Evolutionary conservation across 2,797 vertebrate genomes (phyloP).

Genomic region (Gila robusta): DNA sequence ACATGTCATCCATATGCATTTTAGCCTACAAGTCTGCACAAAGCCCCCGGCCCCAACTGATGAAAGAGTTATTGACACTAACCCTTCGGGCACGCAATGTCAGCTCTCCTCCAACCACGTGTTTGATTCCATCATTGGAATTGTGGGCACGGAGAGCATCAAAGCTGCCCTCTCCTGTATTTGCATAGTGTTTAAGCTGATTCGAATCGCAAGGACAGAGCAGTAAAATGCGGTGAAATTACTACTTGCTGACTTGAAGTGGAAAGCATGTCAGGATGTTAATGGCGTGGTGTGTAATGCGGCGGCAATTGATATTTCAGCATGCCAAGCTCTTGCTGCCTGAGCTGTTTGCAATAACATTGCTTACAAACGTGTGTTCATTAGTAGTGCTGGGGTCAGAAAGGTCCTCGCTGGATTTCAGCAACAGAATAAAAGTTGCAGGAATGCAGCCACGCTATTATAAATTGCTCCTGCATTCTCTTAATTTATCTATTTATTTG

Average conservation of each 20-base stretch:
- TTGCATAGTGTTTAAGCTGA: constrained; percentile 61
- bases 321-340: constrained; percentile 45
- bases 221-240: constrained; percentile 57
- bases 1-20: constrained; percentile 40
- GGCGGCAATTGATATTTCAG: constrained; percentile 61
- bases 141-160: constrained; percentile 49
- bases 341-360: constrained; percentile 59
- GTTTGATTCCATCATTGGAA: constrained; percentile 50
- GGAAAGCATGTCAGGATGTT: constrained; percentile 63
- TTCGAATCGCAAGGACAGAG: constrained; percentile 33
- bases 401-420: constrained; percentile 10
- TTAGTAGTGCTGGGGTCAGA: constrained; percentile 54
- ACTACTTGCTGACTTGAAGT: constrained; percentile 58
- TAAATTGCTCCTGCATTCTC: background rate
- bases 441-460: background rate
- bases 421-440: constrained; percentile 17
- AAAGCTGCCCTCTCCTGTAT: constrained; percentile 54
- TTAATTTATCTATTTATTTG: constrained; percentile 3
- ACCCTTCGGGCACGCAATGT: constrained; percentile 25
- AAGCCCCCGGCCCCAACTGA: background rate
- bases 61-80: constrained; percentile 44
- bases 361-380: constrained; percentile 59
- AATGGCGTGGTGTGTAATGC: constrained; percentile 52
- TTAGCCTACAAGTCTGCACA: background rate
- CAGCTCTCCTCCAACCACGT: constrained; percentile 21